phyloP scores from a whole-genome alignment of 2,797 vertebrate species.

The Pipistrellus pygmaeus region DNA sequence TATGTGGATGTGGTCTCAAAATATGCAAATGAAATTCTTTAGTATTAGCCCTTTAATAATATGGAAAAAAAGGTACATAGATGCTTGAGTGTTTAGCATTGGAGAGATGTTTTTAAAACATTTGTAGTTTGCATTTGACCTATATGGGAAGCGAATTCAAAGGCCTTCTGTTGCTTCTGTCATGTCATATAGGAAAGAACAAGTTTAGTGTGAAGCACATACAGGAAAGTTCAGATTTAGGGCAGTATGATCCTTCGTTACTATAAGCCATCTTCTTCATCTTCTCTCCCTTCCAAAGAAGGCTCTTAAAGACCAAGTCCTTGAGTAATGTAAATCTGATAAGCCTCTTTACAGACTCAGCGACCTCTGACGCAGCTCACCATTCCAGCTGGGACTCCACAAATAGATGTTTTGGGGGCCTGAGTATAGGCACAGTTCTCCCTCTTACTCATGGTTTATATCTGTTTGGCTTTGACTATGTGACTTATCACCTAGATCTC shows the following conservation, averaged over 20 bases:
- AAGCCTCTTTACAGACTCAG: neutral
- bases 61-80: neutral
- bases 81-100: slow-evolving; percentile 32
- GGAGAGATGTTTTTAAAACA: neutral
- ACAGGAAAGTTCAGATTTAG: neutral
- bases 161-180: slow-evolving; percentile 35
- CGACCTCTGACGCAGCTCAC: neutral
- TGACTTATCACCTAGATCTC: neutral
- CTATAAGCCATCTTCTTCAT: neutral
- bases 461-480: neutral
- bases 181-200: neutral
- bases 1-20: slow-evolving; percentile 9
- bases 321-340: slow-evolving; percentile 45
- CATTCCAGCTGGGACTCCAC: neutral
- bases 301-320: neutral
- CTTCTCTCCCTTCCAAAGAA: neutral
- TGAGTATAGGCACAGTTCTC: neutral
- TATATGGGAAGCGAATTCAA: slow-evolving; percentile 37
- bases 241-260: neutral
- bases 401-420: neutral
- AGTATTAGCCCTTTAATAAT: neutral
- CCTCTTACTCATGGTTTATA: neutral
- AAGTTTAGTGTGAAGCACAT: neutral
- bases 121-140: slow-evolving; percentile 23
- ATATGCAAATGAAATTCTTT: neutral